Base-by-base conservation (phyloP, 1,140 invertebrate genomes). In the Philopotamus ludificatus region DNA sequence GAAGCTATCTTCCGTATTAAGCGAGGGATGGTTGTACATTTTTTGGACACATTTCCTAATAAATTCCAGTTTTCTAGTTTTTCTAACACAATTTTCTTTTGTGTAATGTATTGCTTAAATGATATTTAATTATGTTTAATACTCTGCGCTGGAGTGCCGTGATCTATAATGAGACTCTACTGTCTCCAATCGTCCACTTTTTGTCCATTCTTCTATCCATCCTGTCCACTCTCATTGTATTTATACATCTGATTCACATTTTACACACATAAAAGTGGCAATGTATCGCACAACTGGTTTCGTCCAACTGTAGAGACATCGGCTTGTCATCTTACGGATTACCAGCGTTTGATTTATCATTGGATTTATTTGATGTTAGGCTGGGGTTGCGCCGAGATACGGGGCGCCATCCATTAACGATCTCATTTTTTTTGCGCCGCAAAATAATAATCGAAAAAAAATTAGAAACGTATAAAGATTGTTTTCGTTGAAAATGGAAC, bases 241-340 rank as follows among this genome's bases (percentile, higher is more conserved):
- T 34, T 34, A 34, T 34, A 7, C 28, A 34, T 34, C 12, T 12
- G 28, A 4, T 50, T 50, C 47, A 50, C 15, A 18, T 20, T 50
- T 50, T 50, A 20, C 22, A 50, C 28, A 34, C 28, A 12, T 34
- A 34, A 34, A 34, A 34, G 28, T 34, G 28, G 28, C 28, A 34
- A 12, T 34, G 28, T 12, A 12, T n/a, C n/a, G 21, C 12, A 10
- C 54, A 21, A 42, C 39, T 41, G 54, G 34, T 57, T 57, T 57
- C 34, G 34, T 21, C 10, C 47, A 34, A 34, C 28, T 34, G 47
- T 28, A 57, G 54, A 57, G 54, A 57, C 54, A 57, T 57, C 18
- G 54, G 21, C 54, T 28, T 57, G 54, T 57, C 54, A 57, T 57
- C 54, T 57, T 57, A 57, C 34, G 54, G 54, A 57, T 57, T 42